These are phyloP conservation scores for Pocillopora damicornis DNA, from an alignment of 64 coral and sea anemone species.

Conservation along the genomic window DNA sequence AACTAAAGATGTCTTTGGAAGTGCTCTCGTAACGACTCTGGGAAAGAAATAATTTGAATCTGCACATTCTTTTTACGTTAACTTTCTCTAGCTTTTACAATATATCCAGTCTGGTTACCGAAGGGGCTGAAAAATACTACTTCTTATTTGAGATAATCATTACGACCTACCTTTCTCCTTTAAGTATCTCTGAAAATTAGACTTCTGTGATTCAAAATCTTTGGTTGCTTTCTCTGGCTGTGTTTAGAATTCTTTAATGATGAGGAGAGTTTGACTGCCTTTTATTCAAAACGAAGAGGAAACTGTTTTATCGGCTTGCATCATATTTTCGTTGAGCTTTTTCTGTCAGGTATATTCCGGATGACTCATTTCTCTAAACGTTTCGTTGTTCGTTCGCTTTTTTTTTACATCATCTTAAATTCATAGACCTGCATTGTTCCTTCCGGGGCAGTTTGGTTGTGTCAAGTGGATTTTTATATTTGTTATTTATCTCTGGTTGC, in stretches of 20 bases:
- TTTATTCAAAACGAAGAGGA: background rate
- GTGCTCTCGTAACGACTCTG: too few species aligned
- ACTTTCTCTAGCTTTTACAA: background rate
- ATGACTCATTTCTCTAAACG: background rate
- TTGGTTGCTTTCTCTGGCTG: too few species aligned
- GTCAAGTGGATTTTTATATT: background rate
- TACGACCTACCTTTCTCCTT: too few species aligned
- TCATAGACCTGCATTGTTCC: background rate
- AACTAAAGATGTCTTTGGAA: too few species aligned
- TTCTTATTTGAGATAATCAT: background rate
- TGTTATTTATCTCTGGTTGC: background rate
- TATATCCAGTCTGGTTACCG: background rate
- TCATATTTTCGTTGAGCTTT: background rate
- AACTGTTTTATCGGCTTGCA: background rate
- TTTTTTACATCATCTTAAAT: background rate
- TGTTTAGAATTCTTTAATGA: too few species aligned
- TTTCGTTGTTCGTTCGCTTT: background rate
- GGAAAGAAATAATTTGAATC: background rate
- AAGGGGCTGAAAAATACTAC: background rate
- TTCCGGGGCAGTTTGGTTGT: background rate
- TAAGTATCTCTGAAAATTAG: too few species aligned
- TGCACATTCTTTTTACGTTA: background rate
- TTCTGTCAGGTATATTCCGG: background rate
- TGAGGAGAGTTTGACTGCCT: background rate
- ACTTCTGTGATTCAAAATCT: background rate